These are phyloP conservation scores for Fragum whitleyi DNA, from an alignment of 2,888 invertebrate genomes.

Conservation along the genomic window DNA sequence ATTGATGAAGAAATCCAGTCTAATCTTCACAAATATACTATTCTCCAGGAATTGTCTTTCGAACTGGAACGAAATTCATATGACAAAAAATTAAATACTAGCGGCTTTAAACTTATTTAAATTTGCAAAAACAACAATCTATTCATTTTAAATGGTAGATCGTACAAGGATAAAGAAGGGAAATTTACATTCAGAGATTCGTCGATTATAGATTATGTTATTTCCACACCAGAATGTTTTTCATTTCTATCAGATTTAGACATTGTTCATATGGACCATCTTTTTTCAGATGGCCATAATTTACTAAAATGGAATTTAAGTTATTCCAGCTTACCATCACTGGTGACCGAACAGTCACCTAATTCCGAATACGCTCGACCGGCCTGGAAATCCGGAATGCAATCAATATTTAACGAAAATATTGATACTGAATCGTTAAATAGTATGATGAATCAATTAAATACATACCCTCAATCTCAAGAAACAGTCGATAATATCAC, in stretches of 20 bases:
- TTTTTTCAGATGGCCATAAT: conserved; percentile 34
- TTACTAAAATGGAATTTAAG: neutral
- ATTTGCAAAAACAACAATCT: conserved; percentile 42
- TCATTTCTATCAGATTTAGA: conserved; percentile 17
- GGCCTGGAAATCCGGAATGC: neutral
- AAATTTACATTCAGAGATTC: conserved; percentile 29
- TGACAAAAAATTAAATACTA: conserved; percentile 25
- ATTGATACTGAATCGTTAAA: neutral
- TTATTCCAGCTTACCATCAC: neutral
- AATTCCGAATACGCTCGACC: neutral
- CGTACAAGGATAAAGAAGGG: conserved; percentile 20
- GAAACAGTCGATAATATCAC: conserved; percentile 7
- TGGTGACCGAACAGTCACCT: neutral
- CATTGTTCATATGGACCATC: conserved; percentile 28
- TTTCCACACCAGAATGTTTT: conserved; percentile 19
- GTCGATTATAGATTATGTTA: conserved; percentile 36
- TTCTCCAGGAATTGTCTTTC: conserved; percentile 1
- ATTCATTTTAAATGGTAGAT: conserved; percentile 33
- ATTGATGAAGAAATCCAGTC: conserved; percentile 9
- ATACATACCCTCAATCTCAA: neutral
- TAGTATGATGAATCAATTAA: neutral
- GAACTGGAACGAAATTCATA: conserved; percentile 14
- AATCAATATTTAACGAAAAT: neutral
- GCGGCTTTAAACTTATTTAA: conserved; percentile 16
- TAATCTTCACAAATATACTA: neutral